A percentile compares a stretch with the other conserved stretches of the same genome.
Evolutionary conservation across 1,140 invertebrate genomes (phyloP).

Genomic region (Eueides isabella): DNA sequence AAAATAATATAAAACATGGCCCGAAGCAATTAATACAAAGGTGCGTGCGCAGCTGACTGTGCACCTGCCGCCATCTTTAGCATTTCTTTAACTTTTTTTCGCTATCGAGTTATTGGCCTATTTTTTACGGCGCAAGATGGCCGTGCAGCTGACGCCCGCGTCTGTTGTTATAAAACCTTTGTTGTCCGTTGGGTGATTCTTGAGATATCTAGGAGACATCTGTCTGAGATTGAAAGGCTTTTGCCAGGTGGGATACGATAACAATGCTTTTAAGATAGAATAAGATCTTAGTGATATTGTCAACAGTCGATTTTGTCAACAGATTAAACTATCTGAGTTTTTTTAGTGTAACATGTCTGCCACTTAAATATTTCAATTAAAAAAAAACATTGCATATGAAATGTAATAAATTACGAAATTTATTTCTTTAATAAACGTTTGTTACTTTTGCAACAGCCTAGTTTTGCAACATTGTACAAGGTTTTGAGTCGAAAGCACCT

Average conservation of each 20-base stretch:
- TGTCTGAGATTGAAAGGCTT: conserved; percentile 56
- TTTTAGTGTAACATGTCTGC: not conserved
- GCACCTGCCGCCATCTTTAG: conserved; percentile 78
- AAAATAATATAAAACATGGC: conserved; percentile 46
- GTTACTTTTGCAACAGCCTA: conserved; percentile 7
- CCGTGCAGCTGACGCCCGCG: conserved; percentile 68
- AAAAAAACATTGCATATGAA: not conserved
- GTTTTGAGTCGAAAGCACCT: conserved; percentile 43
- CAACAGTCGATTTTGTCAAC: not conserved
- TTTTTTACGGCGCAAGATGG: conserved; percentile 79
- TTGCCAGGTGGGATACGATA: conserved; percentile 56
- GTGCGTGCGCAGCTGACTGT: conserved; percentile 71
- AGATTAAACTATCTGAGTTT: not conserved
- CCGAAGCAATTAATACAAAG: conserved; percentile 72
- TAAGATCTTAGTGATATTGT: conserved; percentile 8
- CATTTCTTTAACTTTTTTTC: conserved; percentile 75
- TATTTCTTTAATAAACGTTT: not conserved
- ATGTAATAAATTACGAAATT: not conserved
- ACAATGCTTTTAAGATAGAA: conserved; percentile 8
- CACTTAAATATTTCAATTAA: no score
- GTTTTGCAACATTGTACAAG: conserved; percentile 44
- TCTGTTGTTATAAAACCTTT: conserved; percentile 58
- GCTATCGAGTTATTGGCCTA: conserved; percentile 77
- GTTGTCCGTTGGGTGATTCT: conserved; percentile 52
- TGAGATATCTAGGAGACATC: conserved; percentile 59